Conservation (phyloP, 2,113 vertebrate genomes). For the Oryzias curvinotus region DNA sequence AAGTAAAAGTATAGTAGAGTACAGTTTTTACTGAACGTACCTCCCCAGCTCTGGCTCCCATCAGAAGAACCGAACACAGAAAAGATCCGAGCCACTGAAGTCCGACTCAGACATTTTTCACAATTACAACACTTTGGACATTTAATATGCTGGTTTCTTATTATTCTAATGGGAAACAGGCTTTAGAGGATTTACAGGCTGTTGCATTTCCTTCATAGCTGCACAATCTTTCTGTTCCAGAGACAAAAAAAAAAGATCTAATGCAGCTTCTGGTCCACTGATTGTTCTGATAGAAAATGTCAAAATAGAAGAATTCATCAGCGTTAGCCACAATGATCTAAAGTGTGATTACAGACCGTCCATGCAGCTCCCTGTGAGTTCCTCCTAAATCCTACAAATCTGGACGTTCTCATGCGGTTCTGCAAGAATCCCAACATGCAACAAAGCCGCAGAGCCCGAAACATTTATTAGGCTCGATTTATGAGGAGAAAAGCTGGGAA, state of each 20-base stretch:
- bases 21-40: too few species aligned
- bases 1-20: too few species aligned
- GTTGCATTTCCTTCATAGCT: neutral
- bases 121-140: neutral
- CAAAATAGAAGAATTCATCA: neutral
- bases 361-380: too few species aligned
- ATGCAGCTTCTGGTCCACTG: neutral
- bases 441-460: neutral
- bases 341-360: too few species aligned
- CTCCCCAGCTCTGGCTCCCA: too few species aligned
- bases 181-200: neutral
- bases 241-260: neutral
- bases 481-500: conserved; percentile 37
- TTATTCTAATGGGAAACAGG: too few species aligned
- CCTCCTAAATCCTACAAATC: too few species aligned
- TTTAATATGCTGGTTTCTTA: too few species aligned
- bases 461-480: conserved; percentile 55
- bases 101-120: neutral
- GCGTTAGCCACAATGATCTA: neutral
- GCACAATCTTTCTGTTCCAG: neutral
- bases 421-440: neutral
- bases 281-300: neutral
- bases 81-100: too few species aligned
- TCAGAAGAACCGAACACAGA: too few species aligned
- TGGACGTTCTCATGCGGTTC: too few species aligned